phyloP scores from a whole-genome alignment of 2,888 invertebrate genomes.

The Cynaeus angustus region DNA sequence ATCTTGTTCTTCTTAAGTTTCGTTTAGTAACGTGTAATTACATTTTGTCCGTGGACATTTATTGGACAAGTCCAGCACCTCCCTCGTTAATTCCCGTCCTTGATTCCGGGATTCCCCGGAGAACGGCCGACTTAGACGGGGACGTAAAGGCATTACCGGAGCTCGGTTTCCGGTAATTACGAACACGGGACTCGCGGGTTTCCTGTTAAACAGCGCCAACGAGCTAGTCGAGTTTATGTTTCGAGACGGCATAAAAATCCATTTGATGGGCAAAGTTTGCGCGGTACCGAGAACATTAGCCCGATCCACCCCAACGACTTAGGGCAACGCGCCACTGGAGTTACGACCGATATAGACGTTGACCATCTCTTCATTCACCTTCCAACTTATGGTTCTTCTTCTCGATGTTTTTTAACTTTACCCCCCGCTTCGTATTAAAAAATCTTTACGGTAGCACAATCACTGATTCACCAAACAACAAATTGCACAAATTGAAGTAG shows the following conservation, averaged over 20 bases:
- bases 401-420: not conserved
- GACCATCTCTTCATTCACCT: slow-evolving; percentile 19
- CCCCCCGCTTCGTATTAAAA: slow-evolving; percentile 8
- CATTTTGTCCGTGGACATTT: slow-evolving; percentile 1
- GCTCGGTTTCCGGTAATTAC: slow-evolving; percentile 59
- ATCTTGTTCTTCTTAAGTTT: slow-evolving; percentile 3
- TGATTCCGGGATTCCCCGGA: slow-evolving; percentile 14
- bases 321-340: slow-evolving; percentile 18
- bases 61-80: slow-evolving; percentile 13
- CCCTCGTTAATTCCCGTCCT: slow-evolving; percentile 11
- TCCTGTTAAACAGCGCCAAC: slow-evolving; percentile 58
- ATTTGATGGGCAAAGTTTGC: slow-evolving; percentile 61
- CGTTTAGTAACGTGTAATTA: slow-evolving; percentile 2
- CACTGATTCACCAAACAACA: slow-evolving; percentile 27
- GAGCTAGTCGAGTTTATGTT: slow-evolving; percentile 58
- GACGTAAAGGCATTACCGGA: slow-evolving; percentile 35
- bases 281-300: slow-evolving; percentile 56
- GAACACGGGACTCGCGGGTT: slow-evolving; percentile 56
- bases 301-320: slow-evolving; percentile 46
- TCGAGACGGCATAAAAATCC: slow-evolving; percentile 61
- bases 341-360: slow-evolving; percentile 31
- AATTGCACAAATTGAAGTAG: slow-evolving; percentile 27
- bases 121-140: slow-evolving; percentile 1
- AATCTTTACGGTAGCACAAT: slow-evolving; percentile 29
- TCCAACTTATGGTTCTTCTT: not conserved